Conservation (phyloP, 2,113 vertebrate genomes). For the Aptenodytes forsteri region DNA sequence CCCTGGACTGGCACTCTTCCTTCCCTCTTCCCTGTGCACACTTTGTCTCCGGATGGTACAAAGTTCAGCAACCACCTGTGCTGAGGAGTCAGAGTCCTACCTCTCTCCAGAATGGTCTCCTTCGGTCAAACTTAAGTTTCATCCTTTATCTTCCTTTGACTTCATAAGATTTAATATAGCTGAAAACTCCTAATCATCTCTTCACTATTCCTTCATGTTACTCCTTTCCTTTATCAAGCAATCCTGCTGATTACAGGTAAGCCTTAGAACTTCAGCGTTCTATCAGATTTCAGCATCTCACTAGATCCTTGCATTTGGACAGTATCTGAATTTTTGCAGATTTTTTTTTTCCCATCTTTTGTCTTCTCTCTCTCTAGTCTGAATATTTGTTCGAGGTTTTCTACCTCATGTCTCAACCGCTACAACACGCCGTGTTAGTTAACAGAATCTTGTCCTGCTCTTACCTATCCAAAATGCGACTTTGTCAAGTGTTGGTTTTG, state of each 20-base stretch:
- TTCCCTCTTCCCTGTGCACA: not conserved
- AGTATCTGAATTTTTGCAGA: not conserved
- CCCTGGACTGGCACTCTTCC: not conserved
- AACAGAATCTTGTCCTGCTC: not conserved
- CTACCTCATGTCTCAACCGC: not conserved
- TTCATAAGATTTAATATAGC: not conserved
- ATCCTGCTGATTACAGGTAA: not conserved
- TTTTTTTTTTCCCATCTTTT: not conserved
- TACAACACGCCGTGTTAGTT: rapidly evolving
- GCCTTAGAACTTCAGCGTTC: not conserved
- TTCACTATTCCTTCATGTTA: not conserved
- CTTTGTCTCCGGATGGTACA: not conserved
- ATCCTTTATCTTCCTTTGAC: not conserved
- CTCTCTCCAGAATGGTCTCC: not conserved
- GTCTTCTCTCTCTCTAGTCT: not conserved
- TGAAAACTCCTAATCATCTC: not conserved
- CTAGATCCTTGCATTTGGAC: not conserved
- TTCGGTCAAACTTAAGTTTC: not conserved
- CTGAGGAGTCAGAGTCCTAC: not conserved
- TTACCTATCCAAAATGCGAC: not conserved
- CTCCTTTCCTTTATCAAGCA: not conserved
- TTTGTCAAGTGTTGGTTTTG: not conserved
- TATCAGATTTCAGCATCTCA: not conserved
- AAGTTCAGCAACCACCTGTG: not conserved
- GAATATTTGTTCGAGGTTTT: not conserved